Percentiles rank a stretch among this genome's conserved stretches.
Conservation (phyloP, 2,888 invertebrate species). For the Rhorus exstirpatorius region DNA sequence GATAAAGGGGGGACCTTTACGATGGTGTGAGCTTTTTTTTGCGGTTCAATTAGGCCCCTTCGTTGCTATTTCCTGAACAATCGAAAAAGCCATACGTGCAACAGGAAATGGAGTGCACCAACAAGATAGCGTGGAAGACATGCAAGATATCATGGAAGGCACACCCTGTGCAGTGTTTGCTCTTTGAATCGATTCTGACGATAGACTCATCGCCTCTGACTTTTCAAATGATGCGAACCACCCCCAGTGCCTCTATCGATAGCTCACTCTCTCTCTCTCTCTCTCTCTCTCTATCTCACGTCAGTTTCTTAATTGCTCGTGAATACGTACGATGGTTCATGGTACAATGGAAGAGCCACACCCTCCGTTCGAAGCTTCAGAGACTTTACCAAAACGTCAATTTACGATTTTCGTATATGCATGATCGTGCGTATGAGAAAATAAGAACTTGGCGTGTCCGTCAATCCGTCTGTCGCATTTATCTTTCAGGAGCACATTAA, state of each 20-base stretch:
- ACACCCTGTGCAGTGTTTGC: slow-evolving; percentile 47
- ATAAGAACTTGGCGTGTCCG: too few relatives aligned
- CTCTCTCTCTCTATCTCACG: slow-evolving; percentile 19
- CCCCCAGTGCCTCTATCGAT: slow-evolving; percentile 13
- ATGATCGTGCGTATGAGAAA: not conserved
- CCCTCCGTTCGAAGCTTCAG: slow-evolving; percentile 46
- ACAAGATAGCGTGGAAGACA: slow-evolving; percentile 10
- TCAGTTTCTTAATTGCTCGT: slow-evolving; percentile 64
- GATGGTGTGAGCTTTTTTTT: not conserved
- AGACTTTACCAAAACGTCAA: not conserved
- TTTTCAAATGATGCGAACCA: slow-evolving; percentile 47
- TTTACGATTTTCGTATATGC: slow-evolving; percentile 9
- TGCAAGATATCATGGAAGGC: slow-evolving; percentile 48
- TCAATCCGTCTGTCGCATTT: too few relatives aligned
- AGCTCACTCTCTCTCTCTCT: slow-evolving; percentile 14
- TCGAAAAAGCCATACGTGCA: slow-evolving; percentile 52
- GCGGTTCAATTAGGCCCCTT: slow-evolving; percentile 66
- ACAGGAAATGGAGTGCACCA: slow-evolving; percentile 49
- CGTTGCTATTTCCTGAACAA: slow-evolving; percentile 68
- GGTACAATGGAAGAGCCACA: slow-evolving; percentile 42
- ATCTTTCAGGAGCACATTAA: slow-evolving; percentile 23
- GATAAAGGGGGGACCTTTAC: too few relatives aligned
- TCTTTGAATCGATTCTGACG: slow-evolving; percentile 9
- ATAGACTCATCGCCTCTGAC: slow-evolving; percentile 15
- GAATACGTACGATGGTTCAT: slow-evolving; percentile 41